phyloP scores from a whole-genome alignment of 1,140 invertebrate genomes.

The Euura lappo region DNA sequence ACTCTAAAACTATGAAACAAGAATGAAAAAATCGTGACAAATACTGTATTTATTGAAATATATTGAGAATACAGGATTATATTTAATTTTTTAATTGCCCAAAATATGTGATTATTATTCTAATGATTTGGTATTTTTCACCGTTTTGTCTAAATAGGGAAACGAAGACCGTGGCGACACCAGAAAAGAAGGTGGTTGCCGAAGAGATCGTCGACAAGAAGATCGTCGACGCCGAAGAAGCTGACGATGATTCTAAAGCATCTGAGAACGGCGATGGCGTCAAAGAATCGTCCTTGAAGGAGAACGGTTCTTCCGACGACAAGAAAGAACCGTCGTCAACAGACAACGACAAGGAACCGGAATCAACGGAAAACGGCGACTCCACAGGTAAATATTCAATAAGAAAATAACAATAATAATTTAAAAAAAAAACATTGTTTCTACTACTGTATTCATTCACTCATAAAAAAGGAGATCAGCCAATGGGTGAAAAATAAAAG shows the following conservation, averaged over 20 bases:
- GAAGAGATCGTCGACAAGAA: conserved; percentile 44
- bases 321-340: conserved; percentile 49
- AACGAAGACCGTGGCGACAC: conserved; percentile 64
- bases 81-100: conserved; percentile 8
- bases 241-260: conserved; percentile 55
- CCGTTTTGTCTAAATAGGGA: conserved; percentile 39
- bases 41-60: no score
- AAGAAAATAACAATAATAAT: no score
- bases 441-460: no score
- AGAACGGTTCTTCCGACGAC: conserved; percentile 61
- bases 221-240: conserved; percentile 48
- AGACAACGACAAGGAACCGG: conserved; percentile 61
- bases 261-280: conserved; percentile 55
- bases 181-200: conserved; percentile 61
- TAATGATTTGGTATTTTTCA: conserved; percentile 10
- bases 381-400: conserved; percentile 56
- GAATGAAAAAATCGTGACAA: no score
- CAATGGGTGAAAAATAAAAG: conserved; percentile 7
- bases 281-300: conserved; percentile 49
- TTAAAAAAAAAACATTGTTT: no score
- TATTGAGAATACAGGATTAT: no score
- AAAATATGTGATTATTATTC: not conserved
- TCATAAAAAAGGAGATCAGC: no score
- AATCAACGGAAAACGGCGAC: conserved; percentile 67
- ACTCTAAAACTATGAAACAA: no score